Evolutionary conservation across 2,888 invertebrate species (phyloP).

Genomic region (Cheilosia impressa): DNA sequence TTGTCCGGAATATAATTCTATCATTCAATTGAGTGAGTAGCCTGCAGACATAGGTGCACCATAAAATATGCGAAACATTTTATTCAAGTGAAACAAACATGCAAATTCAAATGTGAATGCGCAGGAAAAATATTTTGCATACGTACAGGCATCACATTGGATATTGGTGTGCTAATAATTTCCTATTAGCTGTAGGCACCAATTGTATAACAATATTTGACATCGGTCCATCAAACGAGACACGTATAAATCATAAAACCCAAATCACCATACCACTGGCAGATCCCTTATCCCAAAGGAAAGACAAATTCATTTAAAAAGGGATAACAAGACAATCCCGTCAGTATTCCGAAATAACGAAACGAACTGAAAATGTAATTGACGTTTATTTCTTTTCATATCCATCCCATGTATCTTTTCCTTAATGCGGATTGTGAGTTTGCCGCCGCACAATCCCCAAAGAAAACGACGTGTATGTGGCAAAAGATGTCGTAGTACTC

Average conservation of each 20-base stretch:
- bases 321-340: constrained; percentile 56
- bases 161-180: no score
- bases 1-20: no score
- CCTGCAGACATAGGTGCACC: no score
- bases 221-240: constrained; percentile 24
- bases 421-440: not conserved
- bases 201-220: constrained; percentile 16
- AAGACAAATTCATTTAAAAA: constrained; percentile 44
- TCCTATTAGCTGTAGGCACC: no score
- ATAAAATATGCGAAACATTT: no score
- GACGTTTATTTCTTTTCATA: constrained; percentile 64
- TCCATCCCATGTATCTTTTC: constrained; percentile 17
- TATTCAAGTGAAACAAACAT: no score
- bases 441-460: not conserved
- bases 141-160: no score
- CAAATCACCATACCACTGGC: constrained; percentile 33
- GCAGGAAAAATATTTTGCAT: no score
- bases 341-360: constrained; percentile 9
- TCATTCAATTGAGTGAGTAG: no score
- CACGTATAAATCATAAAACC: constrained; percentile 59
- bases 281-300: constrained; percentile 18
- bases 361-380: constrained; percentile 53
- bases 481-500: not conserved
- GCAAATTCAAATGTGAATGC: no score
- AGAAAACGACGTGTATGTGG: constrained; percentile 5